phyloP scores from a whole-genome alignment of 2,113 vertebrate species.

The Tragelaphus imberbis region DNA sequence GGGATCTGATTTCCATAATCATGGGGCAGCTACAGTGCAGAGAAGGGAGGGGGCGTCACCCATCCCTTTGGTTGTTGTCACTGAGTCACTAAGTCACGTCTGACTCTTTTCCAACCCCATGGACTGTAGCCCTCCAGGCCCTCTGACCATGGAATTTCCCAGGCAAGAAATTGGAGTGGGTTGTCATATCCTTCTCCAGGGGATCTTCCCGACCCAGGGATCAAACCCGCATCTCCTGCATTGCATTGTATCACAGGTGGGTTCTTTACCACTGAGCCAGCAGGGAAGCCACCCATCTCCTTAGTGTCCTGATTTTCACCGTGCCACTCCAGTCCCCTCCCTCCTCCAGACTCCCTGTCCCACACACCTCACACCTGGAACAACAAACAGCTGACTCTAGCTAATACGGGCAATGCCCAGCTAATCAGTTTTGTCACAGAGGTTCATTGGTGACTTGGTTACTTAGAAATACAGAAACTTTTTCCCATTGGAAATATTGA shows the following conservation, averaged over 20 bases:
- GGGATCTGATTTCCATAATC: no score
- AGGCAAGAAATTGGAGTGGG: not conserved
- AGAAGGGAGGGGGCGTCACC: no score
- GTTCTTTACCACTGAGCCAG: not conserved
- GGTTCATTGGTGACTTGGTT: not conserved
- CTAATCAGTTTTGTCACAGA: not conserved
- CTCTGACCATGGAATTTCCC: not conserved
- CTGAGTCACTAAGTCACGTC: not conserved
- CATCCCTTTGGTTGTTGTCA: no score
- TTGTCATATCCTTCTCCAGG: not conserved
- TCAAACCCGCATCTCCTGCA: not conserved
- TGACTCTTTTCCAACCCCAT: not conserved
- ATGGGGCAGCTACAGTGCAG: no score
- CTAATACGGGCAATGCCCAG: not conserved
- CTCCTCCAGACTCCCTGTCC: not conserved
- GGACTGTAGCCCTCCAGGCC: not conserved
- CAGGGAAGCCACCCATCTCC: not conserved
- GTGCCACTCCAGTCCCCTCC: not conserved
- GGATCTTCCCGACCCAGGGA: no score
- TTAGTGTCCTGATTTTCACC: not conserved
- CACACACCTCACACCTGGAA: slow-evolving; percentile 45
- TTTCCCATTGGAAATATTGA: not conserved
- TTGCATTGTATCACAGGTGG: not conserved
- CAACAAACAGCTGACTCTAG: slow-evolving; percentile 33
- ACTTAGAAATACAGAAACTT: not conserved